Evolutionary conservation across 2,888 invertebrate genomes (phyloP), one percentile per base, ranked within the genome.

Genomic region (Idaea aversata): DNA sequence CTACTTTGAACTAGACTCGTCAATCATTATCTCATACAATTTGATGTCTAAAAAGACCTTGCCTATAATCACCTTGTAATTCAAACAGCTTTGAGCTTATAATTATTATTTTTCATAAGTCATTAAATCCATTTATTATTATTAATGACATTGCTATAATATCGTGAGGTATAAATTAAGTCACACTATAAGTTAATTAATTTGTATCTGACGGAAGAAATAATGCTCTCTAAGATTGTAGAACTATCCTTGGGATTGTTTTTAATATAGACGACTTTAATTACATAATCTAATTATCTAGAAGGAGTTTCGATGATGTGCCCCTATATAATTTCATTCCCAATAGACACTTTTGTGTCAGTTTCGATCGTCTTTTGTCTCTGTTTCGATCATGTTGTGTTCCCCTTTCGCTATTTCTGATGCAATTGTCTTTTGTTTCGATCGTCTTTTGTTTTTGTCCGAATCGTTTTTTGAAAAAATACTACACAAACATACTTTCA

Each of bases 1-100:
- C 47, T 47, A 47, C 47, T 10, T 47, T 6, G 47, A 47, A 47
- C 47, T 47, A 10, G 13, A 47, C 47, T 47, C 47, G 47, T 47
- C 47, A 47, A 47, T 47, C 47, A 47, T 47, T 47, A 47, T 47
- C 36, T 36, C 47, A 47, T 47, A 47, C 47, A 10, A 47, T 47
- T 47, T 10, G 47, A 47, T 47, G 47, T 47, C 47, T 47, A 13
- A 13, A 47, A 47, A 47, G 47, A 47, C 47, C 47, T 47, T 47
- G 47, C 13, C 13, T 10, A 47, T 47, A 47, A 47, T 47, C 47
- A 47, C 47, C 47, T 47, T 47, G 25, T 25, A 47, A 13, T 47
- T 47, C 47, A 47, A 47, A 47, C 47, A 47, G 47, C 47, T 47
- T 47, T 47, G 47, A 47, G 47, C 47, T 47, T 47, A 47, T 47